Base-by-base conservation (phyloP, 2,113 vertebrate genomes). In the Corythaeola cristata region DNA sequence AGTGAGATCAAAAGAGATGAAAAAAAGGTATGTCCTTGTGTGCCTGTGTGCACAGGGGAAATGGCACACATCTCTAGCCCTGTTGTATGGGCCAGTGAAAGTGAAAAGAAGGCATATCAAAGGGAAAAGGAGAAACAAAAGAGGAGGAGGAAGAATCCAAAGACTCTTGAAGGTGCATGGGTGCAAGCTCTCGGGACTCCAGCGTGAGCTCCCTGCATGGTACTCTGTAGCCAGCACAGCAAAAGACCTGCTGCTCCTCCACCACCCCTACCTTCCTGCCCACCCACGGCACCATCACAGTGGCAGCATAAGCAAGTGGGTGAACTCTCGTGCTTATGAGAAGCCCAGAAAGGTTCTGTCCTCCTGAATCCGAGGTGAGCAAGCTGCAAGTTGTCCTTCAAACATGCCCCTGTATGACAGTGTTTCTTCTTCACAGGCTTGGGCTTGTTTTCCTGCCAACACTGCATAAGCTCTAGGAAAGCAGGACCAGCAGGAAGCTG, bases 181-280 rank as follows among this genome's bases (percentile, higher is more conserved):
- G 32, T 81, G 8, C 23, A 53, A 63, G 32, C 32, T 81, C 22
- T 21, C 21, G 27, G 55, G 32, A 30, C 27, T 77, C 9, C n/a
- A 69, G 53, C 4, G 1, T 19, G 44, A 27, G 1, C 8, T 83
- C 23, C 41, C 26, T 1, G 0, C 2, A 1, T 45, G 22, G 22
- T 39, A 5, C 16, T 30, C 11, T 15, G 19, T 55, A 32, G 28
- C 8, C 64, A 82, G 85, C 41, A 7, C 5, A 30, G 41, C 33
- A n/a, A 69, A 64, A 66, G 32, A 47, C 66, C 69, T 4, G 26
- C 69, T 35, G 30, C 33, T 73, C 22, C 45, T 71, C 47, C 28
- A 26, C 21, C 24, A 21, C 76, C 8, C 7, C 41, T 14, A 3
- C 44, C 41, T 66, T 52, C 69, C 37, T 73, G 13, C 47, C 22